phyloP scores from a whole-genome alignment of 1,140 invertebrate genomes.

The Radopholus similis region DNA sequence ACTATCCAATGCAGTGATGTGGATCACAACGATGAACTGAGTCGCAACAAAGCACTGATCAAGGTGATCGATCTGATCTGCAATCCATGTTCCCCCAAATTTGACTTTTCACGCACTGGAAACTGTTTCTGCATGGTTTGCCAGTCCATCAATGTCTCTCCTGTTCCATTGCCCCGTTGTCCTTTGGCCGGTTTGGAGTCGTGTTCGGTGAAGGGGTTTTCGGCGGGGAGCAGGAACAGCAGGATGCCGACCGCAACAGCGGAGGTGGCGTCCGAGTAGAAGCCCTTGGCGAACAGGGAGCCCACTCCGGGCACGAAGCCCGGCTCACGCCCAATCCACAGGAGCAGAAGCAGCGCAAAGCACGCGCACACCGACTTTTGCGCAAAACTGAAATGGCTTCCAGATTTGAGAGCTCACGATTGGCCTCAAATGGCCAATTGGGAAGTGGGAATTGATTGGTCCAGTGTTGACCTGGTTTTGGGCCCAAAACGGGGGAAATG shows the following conservation, averaged over 20 bases:
- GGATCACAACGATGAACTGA: too few species aligned
- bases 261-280: constrained; percentile 60
- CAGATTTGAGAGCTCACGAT: neutral
- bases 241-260: constrained; percentile 62
- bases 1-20: too few species aligned
- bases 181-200: neutral
- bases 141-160: constrained; percentile 45
- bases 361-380: constrained; percentile 73
- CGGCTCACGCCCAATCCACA: constrained; percentile 83
- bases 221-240: constrained; percentile 61
- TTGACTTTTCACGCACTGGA: constrained; percentile 18
- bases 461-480: too few species aligned
- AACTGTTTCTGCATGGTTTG: constrained; percentile 42
- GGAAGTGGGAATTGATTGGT: neutral
- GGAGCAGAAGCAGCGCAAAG: constrained; percentile 73
- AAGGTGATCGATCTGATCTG: too few species aligned
- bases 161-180: neutral
- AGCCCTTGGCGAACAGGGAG: constrained; percentile 48
- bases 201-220: constrained; percentile 28
- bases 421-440: neutral
- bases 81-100: constrained; percentile 2
- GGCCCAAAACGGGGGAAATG: too few species aligned
- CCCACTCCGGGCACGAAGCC: constrained; percentile 75
- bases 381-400: constrained; percentile 64
- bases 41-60: too few species aligned